phyloP scores from a whole-genome alignment of 1,140 invertebrate species.

The Phymorhynchus buccinoides region DNA sequence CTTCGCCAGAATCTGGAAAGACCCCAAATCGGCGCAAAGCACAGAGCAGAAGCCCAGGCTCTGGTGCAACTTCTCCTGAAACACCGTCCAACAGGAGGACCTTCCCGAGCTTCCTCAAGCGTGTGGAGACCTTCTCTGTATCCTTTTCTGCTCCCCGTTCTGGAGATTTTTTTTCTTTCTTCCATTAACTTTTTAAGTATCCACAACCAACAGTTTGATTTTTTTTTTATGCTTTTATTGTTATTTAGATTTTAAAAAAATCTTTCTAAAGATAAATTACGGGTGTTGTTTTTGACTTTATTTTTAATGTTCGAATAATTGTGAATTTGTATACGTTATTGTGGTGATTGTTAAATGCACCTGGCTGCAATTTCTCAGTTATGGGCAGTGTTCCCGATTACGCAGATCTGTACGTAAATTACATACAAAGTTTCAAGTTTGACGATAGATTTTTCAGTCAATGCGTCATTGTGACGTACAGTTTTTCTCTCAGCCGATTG shows the following conservation, averaged over 20 bases:
- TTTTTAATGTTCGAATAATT: no score
- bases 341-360: no score
- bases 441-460: no score
- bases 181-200: background rate
- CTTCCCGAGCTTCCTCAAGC: constrained; percentile 14
- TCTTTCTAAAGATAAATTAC: background rate
- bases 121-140: constrained; percentile 31
- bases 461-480: no score
- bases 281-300: no score
- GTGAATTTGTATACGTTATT: no score
- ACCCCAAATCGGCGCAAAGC: background rate
- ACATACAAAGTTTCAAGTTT: no score
- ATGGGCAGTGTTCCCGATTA: no score
- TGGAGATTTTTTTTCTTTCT: background rate
- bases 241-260: background rate
- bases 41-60: background rate
- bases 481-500: no score
- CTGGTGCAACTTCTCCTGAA: background rate
- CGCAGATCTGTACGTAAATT: no score
- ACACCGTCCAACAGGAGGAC: constrained; percentile 8
- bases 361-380: no score
- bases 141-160: constrained; percentile 7
- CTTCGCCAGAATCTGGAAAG: background rate
- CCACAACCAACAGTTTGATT: no score
- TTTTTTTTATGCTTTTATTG: background rate